Base-by-base conservation (phyloP, 2,888 invertebrate species). In the Apodemia duryi region DNA sequence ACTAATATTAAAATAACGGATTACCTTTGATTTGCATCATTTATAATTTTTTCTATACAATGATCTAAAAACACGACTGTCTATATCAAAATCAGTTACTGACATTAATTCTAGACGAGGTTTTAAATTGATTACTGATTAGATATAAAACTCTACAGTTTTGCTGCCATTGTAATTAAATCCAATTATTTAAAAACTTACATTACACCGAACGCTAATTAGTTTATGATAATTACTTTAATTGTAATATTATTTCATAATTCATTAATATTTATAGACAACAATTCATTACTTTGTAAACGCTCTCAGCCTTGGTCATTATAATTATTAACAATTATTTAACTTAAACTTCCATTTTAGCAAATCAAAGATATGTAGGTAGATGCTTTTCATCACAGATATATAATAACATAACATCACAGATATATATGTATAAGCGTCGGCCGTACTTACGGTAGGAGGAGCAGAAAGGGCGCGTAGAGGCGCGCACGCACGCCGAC, bases 401-500 rank as follows among this genome's bases (percentile, higher is more conserved):
- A n/a, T n/a, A n/a, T n/a, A n/a, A n/a, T n/a, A n/a, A n/a, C n/a
- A n/a, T n/a, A n/a, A n/a, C n/a, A n/a, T n/a, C n/a, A n/a, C n/a
- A n/a, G n/a, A n/a, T n/a, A n/a, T n/a, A n/a, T n/a, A 9, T 9
- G 9, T 9, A 9, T 35, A 38, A 38, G 38, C 38, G 6, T 2
- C 2, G 32, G 57, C 2, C 54, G 68, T 74, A 88, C 91, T 89
- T 77, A 90, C 89, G 87, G 81, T 88, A 90, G 70, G 83, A 70
- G 69, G 79, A 67, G 83, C 85, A 85, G 83, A 82, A 88, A 69
- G 81, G 65, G 66, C 81, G 80, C 70, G 84, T 65, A 75, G 78
- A 73, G 76, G 89, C 87, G 87, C 90, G 88, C 73, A 86, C 89
- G 88, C 89, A 88, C 64, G 86, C 84, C 21, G 87, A 82, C 66